Percentiles rank a stretch among this genome's conserved stretches.
Evolutionary conservation across 2,113 vertebrate genomes (phyloP).

Genomic region (Beaufortia kweichowensis): DNA sequence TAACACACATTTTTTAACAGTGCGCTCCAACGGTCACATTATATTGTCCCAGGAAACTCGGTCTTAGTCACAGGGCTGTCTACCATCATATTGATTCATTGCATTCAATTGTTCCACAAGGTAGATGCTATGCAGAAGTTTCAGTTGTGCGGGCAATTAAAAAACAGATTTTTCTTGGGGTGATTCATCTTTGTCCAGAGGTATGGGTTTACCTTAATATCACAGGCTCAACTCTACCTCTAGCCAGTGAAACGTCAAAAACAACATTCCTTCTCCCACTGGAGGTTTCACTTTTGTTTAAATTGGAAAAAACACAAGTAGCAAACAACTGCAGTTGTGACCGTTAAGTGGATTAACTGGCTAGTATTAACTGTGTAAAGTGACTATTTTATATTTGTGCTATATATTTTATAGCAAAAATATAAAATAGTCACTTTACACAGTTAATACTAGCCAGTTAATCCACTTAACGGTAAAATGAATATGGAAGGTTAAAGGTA

Average conservation of each 20-base stretch:
- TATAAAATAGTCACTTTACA: too few species aligned
- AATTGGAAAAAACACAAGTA: background rate
- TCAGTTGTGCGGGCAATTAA: slow-evolving; percentile 67
- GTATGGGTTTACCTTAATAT: slow-evolving; percentile 46
- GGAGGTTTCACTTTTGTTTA: background rate
- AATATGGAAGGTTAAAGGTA: too few species aligned
- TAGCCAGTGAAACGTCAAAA: slow-evolving; percentile 17
- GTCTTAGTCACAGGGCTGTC: slow-evolving; percentile 19
- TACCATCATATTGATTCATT: slow-evolving; percentile 57
- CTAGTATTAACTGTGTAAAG: too few species aligned
- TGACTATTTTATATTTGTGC: too few species aligned
- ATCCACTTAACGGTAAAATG: background rate
- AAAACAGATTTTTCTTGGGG: slow-evolving; percentile 49
- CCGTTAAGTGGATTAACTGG: background rate
- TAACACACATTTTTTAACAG: background rate
- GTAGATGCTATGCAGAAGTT: slow-evolving; percentile 31
- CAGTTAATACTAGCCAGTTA: too few species aligned
- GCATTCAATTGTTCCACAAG: slow-evolving; percentile 42
- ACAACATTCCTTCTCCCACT: background rate
- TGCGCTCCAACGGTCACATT: slow-evolving; percentile 13
- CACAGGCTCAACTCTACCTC: slow-evolving; percentile 1
- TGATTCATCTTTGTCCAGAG: slow-evolving; percentile 65
- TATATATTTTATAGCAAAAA: too few species aligned
- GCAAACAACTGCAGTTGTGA: background rate
- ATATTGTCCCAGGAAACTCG: slow-evolving; percentile 5